These are phyloP conservation scores for Podotricha telesiphe DNA, from an alignment of 2,888 invertebrate species.

Conservation along the genomic window DNA sequence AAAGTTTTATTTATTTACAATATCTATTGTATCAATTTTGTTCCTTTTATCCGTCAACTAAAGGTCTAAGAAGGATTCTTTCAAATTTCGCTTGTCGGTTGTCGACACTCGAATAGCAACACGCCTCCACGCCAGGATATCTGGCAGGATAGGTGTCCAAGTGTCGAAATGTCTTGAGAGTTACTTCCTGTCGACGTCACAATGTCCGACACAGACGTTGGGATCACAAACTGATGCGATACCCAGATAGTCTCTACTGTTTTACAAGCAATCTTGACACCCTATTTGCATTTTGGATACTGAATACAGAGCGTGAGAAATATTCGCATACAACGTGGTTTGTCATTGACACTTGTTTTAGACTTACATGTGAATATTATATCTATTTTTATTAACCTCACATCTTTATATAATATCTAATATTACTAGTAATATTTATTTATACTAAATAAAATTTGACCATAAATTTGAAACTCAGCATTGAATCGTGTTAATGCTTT, in stretches of 20 bases:
- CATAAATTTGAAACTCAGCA: slow-evolving; percentile 3
- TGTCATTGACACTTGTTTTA: slow-evolving; percentile 12
- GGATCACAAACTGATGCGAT: slow-evolving; percentile 51
- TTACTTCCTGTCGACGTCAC: slow-evolving; percentile 53
- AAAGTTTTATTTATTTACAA: slow-evolving; percentile 4
- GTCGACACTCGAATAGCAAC: slow-evolving; percentile 51
- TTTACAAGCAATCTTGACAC: slow-evolving; percentile 64
- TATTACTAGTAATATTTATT: no score
- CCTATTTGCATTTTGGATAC: slow-evolving; percentile 69
- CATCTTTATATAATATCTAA: no score
- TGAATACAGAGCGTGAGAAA: slow-evolving; percentile 55
- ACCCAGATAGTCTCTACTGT: slow-evolving; percentile 61
- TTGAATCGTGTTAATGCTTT: slow-evolving; percentile 36
- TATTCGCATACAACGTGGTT: slow-evolving; percentile 44
- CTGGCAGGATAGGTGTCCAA: slow-evolving; percentile 72
- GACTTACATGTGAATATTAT: not conserved
- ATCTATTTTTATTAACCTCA: no score
- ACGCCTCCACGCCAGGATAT: slow-evolving; percentile 51
- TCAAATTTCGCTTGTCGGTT: slow-evolving; percentile 35
- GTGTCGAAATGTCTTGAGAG: slow-evolving; percentile 58
- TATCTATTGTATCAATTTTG: not conserved
- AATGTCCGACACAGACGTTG: slow-evolving; percentile 51
- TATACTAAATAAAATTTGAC: not conserved
- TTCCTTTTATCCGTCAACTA: not conserved
- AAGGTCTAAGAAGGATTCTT: slow-evolving; percentile 11